These are phyloP conservation scores for Trachelus tabidus DNA, from an alignment of 2,888 invertebrate species.

Conservation along the genomic window DNA sequence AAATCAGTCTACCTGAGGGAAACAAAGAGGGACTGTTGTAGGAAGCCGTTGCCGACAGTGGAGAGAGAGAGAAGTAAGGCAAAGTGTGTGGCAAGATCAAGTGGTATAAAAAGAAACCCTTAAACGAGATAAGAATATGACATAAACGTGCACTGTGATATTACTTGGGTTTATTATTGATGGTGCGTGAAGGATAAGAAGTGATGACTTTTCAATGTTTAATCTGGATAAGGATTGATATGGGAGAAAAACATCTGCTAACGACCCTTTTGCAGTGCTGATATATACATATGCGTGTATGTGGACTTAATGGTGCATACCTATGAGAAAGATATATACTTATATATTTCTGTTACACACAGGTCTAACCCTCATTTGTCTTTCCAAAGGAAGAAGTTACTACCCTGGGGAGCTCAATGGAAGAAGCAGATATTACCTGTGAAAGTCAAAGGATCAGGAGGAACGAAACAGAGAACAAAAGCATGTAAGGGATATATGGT, in stretches of 20 bases:
- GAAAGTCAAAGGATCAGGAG: too few species aligned
- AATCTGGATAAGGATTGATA: not conserved
- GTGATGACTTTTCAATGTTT: not conserved
- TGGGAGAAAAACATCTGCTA: not conserved
- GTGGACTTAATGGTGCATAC: too few species aligned
- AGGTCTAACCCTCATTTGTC: not conserved
- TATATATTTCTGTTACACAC: not conserved
- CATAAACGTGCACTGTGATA: not conserved
- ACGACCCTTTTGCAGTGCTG: not conserved
- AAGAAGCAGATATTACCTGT: not conserved
- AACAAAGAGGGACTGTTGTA: not conserved
- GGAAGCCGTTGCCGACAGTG: too few species aligned
- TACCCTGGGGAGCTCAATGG: not conserved
- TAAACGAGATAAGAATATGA: not conserved
- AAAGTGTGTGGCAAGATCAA: not conserved
- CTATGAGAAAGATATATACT: too few species aligned
- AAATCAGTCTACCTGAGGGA: not conserved
- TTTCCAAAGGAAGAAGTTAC: not conserved
- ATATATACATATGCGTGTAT: too few species aligned
- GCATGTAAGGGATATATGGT: not conserved
- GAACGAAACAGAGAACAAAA: too few species aligned
- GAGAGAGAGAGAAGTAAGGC: not conserved
- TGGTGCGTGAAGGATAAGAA: not conserved
- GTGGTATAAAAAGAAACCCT: not conserved
- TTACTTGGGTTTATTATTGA: not conserved